Percentiles rank a stretch among this genome's conserved stretches.
phyloP scores from a whole-genome alignment of 2,113 vertebrate species.

The Origma solitaria region DNA sequence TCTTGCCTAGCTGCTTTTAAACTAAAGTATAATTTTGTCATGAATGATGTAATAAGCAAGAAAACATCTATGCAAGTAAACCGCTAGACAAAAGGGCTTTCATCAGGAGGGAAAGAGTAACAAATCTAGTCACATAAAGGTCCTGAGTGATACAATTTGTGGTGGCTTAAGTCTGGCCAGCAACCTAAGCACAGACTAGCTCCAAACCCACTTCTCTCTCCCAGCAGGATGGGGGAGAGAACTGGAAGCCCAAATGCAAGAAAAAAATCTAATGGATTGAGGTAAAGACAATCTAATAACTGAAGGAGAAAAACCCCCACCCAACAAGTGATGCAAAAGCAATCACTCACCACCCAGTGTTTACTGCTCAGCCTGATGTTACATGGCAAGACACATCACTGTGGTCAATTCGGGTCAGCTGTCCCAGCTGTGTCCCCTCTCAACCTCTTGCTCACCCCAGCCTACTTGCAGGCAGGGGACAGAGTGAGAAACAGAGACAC shows the following conservation, averaged over 20 bases:
- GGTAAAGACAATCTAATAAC: not conserved
- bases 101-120: not conserved
- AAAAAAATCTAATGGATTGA: not conserved
- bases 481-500: not conserved
- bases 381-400: not conserved
- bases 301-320: not conserved
- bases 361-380: not conserved
- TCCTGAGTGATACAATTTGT: not conserved
- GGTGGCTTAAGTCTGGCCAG: not conserved
- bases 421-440: not conserved
- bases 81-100: not conserved
- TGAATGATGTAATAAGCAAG: not conserved
- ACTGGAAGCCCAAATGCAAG: not conserved
- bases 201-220: not conserved
- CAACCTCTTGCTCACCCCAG: not conserved
- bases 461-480: not conserved
- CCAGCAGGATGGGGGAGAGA: not conserved
- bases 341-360: not conserved
- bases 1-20: not conserved
- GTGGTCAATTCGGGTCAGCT: not conserved
- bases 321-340: not conserved
- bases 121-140: not conserved
- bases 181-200: not conserved
- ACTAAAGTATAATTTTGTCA: not conserved
- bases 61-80: not conserved